Conservation (phyloP, 2,113 vertebrate species). For the Phalacrocorax brasilianus region DNA sequence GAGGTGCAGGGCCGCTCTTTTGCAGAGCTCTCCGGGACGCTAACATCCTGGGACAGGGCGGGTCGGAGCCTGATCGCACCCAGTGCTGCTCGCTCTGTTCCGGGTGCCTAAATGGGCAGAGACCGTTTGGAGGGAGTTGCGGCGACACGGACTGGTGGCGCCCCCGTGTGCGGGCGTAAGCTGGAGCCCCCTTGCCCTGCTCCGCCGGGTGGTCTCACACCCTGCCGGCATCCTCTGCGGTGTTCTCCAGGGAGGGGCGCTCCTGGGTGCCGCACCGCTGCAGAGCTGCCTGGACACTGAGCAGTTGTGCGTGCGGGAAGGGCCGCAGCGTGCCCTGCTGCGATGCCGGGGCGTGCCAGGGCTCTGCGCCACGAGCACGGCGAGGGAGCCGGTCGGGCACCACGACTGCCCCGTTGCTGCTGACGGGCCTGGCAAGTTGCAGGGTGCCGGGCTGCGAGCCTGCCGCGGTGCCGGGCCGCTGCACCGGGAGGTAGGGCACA, state of each 20-base stretch:
- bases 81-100: not conserved
- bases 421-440: not conserved
- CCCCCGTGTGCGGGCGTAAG: too few species aligned
- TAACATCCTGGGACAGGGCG: not conserved
- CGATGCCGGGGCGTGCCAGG: too few species aligned
- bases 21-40: not conserved
- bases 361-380: not conserved
- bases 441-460: not conserved
- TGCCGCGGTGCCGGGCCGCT: not conserved
- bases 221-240: not conserved
- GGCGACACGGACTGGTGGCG: too few species aligned
- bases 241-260: not conserved
- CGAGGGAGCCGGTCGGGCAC: not conserved
- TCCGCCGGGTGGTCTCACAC: too few species aligned
- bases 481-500: not conserved
- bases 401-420: not conserved
- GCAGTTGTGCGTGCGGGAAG: not conserved
- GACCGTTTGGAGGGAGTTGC: too few species aligned
- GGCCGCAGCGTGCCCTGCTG: not conserved
- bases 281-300: not conserved
- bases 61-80: not conserved
- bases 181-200: not conserved
- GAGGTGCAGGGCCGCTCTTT: too few species aligned
- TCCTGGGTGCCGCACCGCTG: not conserved
- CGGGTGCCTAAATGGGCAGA: not conserved